phyloP scores from a whole-genome alignment of 2,888 invertebrate species.

The Alentia gelatinosa region DNA sequence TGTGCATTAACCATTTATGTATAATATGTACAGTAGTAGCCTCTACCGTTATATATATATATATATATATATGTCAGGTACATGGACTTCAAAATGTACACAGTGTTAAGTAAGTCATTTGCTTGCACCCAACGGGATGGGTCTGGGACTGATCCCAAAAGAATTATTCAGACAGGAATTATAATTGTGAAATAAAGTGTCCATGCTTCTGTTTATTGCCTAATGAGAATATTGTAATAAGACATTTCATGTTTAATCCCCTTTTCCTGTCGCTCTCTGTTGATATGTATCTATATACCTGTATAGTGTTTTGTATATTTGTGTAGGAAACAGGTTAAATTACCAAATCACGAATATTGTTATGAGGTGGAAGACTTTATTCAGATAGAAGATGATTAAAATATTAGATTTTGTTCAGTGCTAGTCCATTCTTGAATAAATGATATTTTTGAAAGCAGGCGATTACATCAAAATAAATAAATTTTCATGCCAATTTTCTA shows the following conservation, averaged over 20 bases:
- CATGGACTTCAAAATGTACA: background rate
- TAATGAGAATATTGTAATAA: too few relatives aligned
- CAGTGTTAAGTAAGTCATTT: background rate
- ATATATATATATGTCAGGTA: background rate
- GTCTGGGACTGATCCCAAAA: background rate
- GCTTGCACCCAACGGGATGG: background rate
- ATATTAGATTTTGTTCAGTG: too few relatives aligned
- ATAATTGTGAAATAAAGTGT: background rate
- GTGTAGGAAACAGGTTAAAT: conserved; percentile 11
- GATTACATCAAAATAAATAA: too few relatives aligned
- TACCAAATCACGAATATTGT: background rate
- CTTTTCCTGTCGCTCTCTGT: background rate
- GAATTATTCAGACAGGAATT: background rate
- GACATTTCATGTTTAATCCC: background rate
- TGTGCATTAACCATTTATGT: background rate
- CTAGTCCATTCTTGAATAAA: too few relatives aligned
- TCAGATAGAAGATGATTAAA: too few relatives aligned
- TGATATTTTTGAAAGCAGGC: too few relatives aligned
- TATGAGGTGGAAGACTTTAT: background rate
- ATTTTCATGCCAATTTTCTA: too few relatives aligned
- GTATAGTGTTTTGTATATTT: conserved; percentile 45
- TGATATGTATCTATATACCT: conserved; percentile 16
- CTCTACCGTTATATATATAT: background rate
- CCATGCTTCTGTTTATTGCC: background rate
- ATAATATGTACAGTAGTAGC: background rate